phyloP scores from a whole-genome alignment of 2,113 vertebrate genomes.

The Nestor notabilis region DNA sequence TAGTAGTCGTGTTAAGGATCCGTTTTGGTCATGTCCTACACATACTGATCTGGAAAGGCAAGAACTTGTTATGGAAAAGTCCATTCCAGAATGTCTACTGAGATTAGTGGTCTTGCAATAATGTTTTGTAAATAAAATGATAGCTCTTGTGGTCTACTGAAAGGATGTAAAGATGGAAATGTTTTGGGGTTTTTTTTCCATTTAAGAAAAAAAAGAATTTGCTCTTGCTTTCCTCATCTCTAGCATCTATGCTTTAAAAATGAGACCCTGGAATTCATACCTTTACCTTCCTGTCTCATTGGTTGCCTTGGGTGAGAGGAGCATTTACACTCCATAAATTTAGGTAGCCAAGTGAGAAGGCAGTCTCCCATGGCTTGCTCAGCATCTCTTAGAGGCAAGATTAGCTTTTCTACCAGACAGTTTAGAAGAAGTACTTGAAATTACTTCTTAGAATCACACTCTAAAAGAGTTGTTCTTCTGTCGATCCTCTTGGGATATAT shows the following conservation, averaged over 20 bases:
- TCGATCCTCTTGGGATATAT: background rate
- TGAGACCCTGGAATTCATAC: background rate
- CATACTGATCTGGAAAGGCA: background rate
- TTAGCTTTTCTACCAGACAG: background rate
- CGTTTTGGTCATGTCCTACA: background rate
- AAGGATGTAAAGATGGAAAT: background rate
- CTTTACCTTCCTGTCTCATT: background rate
- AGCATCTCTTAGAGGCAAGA: rapidly evolving
- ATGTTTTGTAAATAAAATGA: background rate
- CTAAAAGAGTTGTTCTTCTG: background rate
- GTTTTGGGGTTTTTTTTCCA: background rate
- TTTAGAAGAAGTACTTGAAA: background rate
- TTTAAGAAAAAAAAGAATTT: rapidly evolving
- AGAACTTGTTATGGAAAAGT: background rate
- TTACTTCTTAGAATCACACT: background rate
- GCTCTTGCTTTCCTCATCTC: background rate
- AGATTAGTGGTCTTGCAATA: background rate
- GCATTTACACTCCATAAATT: background rate
- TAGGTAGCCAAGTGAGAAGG: background rate
- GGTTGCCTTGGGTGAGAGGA: background rate
- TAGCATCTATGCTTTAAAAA: background rate
- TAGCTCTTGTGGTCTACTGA: background rate
- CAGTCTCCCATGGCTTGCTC: background rate
- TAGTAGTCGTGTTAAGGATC: background rate
- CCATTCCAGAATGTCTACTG: background rate